Percentiles rank a stretch among this genome's conserved stretches.
Conservation (phyloP, 53 echinoderm and acorn worm species). For the Hippasteria phrygiana region DNA sequence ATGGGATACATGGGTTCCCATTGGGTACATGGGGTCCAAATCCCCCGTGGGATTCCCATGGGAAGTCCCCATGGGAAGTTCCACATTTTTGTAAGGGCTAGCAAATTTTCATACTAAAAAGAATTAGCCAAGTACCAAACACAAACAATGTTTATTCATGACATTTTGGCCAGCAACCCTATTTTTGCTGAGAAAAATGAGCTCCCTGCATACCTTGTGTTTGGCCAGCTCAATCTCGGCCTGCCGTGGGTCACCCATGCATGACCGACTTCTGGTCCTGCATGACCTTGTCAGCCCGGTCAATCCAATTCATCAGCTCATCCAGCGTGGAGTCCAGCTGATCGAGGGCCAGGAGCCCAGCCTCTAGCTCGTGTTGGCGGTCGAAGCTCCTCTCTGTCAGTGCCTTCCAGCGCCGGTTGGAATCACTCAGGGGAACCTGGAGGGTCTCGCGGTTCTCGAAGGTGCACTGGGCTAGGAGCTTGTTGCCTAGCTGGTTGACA, state of each 20-base stretch:
- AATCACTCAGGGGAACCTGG: constrained; percentile 86
- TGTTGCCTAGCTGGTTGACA: constrained; percentile 85
- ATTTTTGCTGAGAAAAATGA: too few relatives aligned
- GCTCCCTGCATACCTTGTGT: constrained; percentile 76
- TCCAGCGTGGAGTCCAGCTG: constrained; percentile 93
- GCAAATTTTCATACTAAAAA: too few relatives aligned
- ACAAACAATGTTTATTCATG: too few relatives aligned
- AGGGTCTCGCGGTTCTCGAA: constrained; percentile 80
- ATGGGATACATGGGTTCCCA: too few relatives aligned
- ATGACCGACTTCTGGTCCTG: constrained; percentile 79
- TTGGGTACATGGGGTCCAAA: too few relatives aligned
- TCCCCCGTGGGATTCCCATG: too few relatives aligned
- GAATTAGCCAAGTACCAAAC: too few relatives aligned
- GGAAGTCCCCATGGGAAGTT: too few relatives aligned
- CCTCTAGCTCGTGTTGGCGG: constrained; percentile 95
- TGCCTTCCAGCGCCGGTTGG: constrained; percentile 92
- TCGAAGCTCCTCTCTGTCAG: constrained; percentile 83
- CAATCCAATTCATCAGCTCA: constrained; percentile 92
- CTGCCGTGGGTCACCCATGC: constrained; percentile 81
- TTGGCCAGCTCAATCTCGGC: constrained; percentile 95
- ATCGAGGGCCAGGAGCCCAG: constrained; percentile 92
- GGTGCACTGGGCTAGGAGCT: constrained; percentile 84
- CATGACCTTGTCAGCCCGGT: constrained; percentile 80
- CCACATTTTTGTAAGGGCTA: too few relatives aligned
- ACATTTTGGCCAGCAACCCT: too few relatives aligned